Percentiles rank a stretch among this genome's conserved stretches.
Evolutionary conservation across 2,797 vertebrate species (phyloP).

Genomic region (Coluber constrictor): DNA sequence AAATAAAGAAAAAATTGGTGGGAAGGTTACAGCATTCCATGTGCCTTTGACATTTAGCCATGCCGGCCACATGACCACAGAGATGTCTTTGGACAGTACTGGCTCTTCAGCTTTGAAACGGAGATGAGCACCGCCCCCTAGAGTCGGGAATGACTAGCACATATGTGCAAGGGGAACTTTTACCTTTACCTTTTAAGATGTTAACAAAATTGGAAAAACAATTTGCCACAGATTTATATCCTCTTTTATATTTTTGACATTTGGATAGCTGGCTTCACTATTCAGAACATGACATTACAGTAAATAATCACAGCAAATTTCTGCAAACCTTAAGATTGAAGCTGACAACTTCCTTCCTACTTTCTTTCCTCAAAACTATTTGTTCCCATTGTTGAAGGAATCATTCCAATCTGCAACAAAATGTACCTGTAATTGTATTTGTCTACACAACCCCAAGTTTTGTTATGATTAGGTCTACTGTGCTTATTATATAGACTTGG

Average conservation of each 20-base stretch:
- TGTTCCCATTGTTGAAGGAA: not conserved
- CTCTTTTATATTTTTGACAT: constrained; percentile 26
- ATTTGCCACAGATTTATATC: not conserved
- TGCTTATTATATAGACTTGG: not conserved
- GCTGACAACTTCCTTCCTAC: not conserved
- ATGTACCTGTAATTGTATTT: not conserved
- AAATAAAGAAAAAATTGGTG: too few relatives aligned
- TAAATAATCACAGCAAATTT: constrained; percentile 46
- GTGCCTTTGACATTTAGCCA: too few relatives aligned
- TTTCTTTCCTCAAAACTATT: not conserved
- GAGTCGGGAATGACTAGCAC: too few relatives aligned
- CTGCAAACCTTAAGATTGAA: constrained; percentile 44
- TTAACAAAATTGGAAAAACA: not conserved
- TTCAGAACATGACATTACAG: constrained; percentile 46
- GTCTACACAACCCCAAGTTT: not conserved
- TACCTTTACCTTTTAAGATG: too few relatives aligned
- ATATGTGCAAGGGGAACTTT: too few relatives aligned
- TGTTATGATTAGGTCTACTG: not conserved
- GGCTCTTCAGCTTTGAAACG: too few relatives aligned
- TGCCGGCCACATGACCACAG: too few relatives aligned
- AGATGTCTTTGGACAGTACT: too few relatives aligned
- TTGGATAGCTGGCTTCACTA: not conserved
- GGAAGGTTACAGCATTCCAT: too few relatives aligned
- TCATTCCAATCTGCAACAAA: not conserved
- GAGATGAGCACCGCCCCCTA: too few relatives aligned